Evolutionary conservation across 2,113 vertebrate genomes (phyloP).

Genomic region (Nesogale talazaci): DNA sequence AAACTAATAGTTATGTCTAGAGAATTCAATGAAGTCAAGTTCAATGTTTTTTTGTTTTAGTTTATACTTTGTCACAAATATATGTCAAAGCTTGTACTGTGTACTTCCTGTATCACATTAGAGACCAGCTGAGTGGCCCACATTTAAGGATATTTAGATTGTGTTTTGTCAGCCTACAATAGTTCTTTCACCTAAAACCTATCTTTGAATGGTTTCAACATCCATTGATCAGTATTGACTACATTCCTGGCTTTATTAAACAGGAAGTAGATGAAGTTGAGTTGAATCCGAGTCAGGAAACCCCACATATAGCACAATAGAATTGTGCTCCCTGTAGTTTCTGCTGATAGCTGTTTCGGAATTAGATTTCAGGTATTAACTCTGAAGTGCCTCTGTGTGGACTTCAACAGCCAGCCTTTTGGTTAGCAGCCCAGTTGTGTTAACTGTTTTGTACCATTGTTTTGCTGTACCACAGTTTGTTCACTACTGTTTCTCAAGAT

Average conservation of each 20-base stretch:
- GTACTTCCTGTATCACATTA: not conserved
- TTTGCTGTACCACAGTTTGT: not conserved
- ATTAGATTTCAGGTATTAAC: too few relatives aligned
- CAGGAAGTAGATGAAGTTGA: not conserved
- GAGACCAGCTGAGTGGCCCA: not conserved
- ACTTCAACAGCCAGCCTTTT: not conserved
- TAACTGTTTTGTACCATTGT: not conserved
- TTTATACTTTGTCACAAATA: too few relatives aligned
- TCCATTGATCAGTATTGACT: not conserved
- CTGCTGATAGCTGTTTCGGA: too few relatives aligned
- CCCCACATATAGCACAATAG: too few relatives aligned
- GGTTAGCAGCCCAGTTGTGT: not conserved
- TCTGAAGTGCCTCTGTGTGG: not conserved
- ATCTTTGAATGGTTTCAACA: slow-evolving; percentile 2
- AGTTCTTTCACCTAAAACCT: too few relatives aligned
- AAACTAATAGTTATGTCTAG: not conserved
- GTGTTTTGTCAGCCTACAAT: not conserved
- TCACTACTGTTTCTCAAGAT: not conserved
- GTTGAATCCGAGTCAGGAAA: not conserved
- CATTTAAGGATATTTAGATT: not conserved
- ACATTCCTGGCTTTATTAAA: not conserved
- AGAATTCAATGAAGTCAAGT: not conserved
- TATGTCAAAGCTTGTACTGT: not conserved
- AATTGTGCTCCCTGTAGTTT: too few relatives aligned
- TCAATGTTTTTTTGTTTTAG: slow-evolving; percentile 41